A percentile compares a stretch with the other conserved stretches of the same genome.
phyloP scores from a whole-genome alignment of 2,888 invertebrate species.

The Eupithecia tripunctaria region DNA sequence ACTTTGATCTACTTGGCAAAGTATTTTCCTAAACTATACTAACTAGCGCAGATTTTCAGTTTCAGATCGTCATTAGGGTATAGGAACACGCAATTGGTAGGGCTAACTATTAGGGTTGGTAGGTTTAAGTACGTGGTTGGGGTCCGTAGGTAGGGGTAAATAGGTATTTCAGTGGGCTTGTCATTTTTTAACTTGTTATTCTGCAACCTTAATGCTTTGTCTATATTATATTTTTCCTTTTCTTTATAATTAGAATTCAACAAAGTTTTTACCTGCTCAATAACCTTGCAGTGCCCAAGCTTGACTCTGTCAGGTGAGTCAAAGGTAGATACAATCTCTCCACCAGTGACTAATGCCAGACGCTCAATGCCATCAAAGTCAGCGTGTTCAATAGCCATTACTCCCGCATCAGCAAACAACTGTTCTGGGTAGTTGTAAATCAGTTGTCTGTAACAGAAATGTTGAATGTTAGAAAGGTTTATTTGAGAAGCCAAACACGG shows the following conservation, averaged over 20 bases:
- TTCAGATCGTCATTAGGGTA: background rate
- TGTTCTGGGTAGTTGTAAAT: constrained; percentile 99
- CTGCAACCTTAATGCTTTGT: background rate
- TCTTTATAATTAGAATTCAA: background rate
- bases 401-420: constrained; percentile 97
- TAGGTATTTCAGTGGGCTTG: background rate
- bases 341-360: constrained; percentile 97
- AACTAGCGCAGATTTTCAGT: background rate
- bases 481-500: background rate
- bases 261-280: constrained; percentile 87
- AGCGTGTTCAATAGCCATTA: constrained; percentile 99
- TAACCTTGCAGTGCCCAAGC: constrained; percentile 96
- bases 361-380: constrained; percentile 99
- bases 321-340: constrained; percentile 99
- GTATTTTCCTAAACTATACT: background rate
- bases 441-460: constrained; percentile 87
- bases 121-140: too few relatives aligned
- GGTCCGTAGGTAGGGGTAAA: too few relatives aligned
- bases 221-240: background rate
- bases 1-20: background rate
- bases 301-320: constrained; percentile 96
- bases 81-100: too few relatives aligned
- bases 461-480: background rate
- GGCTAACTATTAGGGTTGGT: too few relatives aligned
- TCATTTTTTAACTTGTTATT: background rate